phyloP scores from a whole-genome alignment of 2,113 vertebrate species.

The Scomber colias region DNA sequence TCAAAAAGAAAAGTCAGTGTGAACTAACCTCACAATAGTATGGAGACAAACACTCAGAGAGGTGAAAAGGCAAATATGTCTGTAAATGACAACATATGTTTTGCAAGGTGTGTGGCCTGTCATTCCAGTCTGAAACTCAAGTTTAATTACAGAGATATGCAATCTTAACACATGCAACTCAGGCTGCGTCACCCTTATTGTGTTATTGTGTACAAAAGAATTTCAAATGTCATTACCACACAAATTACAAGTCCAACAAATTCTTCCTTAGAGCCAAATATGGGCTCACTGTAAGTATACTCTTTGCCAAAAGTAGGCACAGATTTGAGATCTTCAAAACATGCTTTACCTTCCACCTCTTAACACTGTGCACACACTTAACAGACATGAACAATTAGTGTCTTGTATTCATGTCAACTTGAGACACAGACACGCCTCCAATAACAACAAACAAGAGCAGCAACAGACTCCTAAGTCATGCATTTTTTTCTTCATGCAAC shows the following conservation, averaged over 20 bases:
- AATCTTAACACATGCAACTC: conserved; percentile 5
- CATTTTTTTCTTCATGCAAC: conserved; percentile 49
- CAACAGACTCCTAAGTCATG: not conserved
- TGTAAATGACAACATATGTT: not conserved
- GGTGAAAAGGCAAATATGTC: no score
- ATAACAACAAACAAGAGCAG: conserved; percentile 13
- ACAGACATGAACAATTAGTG: not conserved
- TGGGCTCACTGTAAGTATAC: not conserved
- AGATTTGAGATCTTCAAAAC: not conserved
- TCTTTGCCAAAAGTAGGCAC: not conserved
- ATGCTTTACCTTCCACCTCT: conserved; percentile 7
- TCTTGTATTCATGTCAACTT: conserved; percentile 3
- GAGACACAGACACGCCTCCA: not conserved
- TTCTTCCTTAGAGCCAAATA: no score
- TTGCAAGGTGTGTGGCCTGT: not conserved
- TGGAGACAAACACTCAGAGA: no score
- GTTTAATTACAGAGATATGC: conserved; percentile 21
- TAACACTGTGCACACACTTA: not conserved
- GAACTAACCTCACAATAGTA: not conserved
- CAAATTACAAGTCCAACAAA: not conserved
- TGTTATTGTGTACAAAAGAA: not conserved
- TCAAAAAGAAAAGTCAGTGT: conserved; percentile 18
- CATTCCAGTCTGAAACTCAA: conserved; percentile 2
- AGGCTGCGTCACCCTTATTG: not conserved
- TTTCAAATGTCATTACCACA: not conserved